Conservation (phyloP, 2,888 invertebrate species). For the Cataglyphis rosenhaueri region DNA sequence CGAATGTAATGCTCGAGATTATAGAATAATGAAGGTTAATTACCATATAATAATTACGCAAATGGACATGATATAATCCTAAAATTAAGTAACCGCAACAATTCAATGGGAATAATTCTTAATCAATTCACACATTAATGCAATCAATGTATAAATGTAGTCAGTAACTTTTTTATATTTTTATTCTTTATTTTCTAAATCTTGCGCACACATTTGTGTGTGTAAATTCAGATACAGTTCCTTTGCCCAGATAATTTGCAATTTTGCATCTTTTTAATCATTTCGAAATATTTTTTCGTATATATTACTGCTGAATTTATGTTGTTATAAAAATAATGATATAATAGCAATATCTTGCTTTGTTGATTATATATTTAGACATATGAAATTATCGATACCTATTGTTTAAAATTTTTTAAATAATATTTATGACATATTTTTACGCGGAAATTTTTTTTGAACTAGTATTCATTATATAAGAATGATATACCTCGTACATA, state of each 20-base stretch:
- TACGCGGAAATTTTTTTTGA: not conserved
- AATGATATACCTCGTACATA: not conserved
- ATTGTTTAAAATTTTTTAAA: not conserved
- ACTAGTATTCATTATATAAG: not conserved
- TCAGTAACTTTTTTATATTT: not conserved
- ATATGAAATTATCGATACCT: not conserved
- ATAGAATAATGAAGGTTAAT: conserved; percentile 67
- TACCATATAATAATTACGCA: conserved; percentile 32
- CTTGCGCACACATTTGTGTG: not conserved
- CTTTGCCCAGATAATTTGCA: not conserved
- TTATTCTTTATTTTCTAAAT: not conserved
- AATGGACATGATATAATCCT: conserved; percentile 49
- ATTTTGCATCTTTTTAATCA: not conserved
- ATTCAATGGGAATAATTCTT: not conserved
- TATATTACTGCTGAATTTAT: not conserved
- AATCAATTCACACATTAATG: not conserved
- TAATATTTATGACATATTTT: not conserved
- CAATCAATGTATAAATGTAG: conserved; percentile 1
- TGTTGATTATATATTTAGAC: not conserved
- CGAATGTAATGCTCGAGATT: conserved; percentile 52
- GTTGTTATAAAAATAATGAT: not conserved
- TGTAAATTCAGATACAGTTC: not conserved
- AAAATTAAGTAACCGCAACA: conserved; percentile 12
- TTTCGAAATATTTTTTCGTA: not conserved
- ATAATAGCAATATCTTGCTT: not conserved